Evolutionary conservation across 2,797 vertebrate genomes (phyloP).

Genomic region (Lacerta viridis): DNA sequence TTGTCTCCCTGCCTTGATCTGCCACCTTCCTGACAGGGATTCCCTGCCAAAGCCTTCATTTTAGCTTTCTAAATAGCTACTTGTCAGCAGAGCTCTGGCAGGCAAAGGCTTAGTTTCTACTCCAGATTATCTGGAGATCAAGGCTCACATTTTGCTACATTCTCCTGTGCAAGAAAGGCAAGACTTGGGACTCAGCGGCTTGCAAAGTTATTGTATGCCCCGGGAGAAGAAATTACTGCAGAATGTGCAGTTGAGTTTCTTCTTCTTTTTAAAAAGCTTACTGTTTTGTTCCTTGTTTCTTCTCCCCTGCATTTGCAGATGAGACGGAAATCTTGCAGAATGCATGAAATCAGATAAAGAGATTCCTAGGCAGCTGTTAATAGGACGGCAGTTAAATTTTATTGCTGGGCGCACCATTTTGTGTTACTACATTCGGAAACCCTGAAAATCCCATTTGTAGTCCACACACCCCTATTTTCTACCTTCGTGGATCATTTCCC

Average conservation of each 20-base stretch:
- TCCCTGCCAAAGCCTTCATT: conserved; percentile 24
- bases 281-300: not conserved
- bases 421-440: not conserved
- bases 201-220: not conserved
- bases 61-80: conserved; percentile 15
- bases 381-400: not conserved
- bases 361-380: not conserved
- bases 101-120: conserved; percentile 22
- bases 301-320: not conserved
- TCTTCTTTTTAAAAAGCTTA: not conserved
- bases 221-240: not conserved
- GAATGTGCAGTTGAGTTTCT: not conserved
- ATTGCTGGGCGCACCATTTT: not conserved
- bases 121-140: conserved; percentile 29
- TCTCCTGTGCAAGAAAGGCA: not conserved
- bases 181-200: not conserved
- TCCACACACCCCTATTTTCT: not conserved
- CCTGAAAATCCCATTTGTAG: not conserved
- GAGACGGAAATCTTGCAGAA: not conserved
- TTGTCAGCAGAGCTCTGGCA: conserved; percentile 33
- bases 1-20: conserved; percentile 26
- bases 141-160: conserved; percentile 19
- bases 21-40: conserved; percentile 11
- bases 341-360: not conserved
- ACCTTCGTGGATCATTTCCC: not conserved